Conservation (phyloP, 1,140 invertebrate species). For the Megalonaias nervosa region DNA sequence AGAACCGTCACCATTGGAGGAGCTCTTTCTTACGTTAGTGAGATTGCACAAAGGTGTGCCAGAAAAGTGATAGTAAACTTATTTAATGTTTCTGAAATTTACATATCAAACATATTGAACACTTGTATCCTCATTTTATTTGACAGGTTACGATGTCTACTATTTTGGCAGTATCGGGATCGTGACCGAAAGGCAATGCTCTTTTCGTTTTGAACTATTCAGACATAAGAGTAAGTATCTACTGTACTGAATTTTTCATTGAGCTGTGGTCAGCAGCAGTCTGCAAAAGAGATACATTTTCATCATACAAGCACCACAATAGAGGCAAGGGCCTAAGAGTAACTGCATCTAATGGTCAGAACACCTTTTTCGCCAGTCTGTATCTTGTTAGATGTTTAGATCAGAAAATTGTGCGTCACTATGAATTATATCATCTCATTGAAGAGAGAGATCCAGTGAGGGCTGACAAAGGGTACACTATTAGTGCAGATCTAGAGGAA, state of each 20-base stretch:
- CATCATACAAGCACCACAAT: constrained; percentile 24
- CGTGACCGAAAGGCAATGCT: neutral
- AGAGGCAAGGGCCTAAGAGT: constrained; percentile 16
- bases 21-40: too few relatives aligned
- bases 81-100: too few relatives aligned
- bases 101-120: too few relatives aligned
- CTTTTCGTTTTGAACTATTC: neutral
- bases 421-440: constrained; percentile 16
- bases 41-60: too few relatives aligned
- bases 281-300: constrained; percentile 21
- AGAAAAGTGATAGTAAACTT: too few relatives aligned
- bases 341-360: constrained; percentile 7
- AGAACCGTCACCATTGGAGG: too few relatives aligned
- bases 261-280: constrained; percentile 9
- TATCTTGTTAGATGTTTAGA: constrained; percentile 11
- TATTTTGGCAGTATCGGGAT: neutral
- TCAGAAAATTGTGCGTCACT: constrained; percentile 2
- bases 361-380: neutral
- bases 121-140: too few relatives aligned
- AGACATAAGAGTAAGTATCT: constrained; percentile 8
- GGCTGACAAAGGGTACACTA: constrained; percentile 31
- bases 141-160: too few relatives aligned
- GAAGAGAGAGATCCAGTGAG: constrained; percentile 10
- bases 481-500: neutral
- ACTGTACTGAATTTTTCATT: constrained; percentile 27